Evolutionary conservation across 1,140 invertebrate genomes (phyloP), one percentile per base, ranked within the genome.

Genomic region (Tetramorium alpestre): DNA sequence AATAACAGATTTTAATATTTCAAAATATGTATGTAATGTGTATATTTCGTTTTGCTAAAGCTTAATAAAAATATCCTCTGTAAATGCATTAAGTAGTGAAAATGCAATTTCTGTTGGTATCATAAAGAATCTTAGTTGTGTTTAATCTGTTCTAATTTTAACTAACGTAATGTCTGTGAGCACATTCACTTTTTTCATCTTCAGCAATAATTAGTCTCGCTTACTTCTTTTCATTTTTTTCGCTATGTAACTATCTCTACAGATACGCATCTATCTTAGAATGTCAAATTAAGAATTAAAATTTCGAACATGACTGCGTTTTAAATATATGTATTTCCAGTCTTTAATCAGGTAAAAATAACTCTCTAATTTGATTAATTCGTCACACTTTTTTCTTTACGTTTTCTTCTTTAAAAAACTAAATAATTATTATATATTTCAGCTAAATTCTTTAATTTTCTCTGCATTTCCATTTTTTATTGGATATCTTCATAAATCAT

Each of bases 181-280:
- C 69, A 73, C 80, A 62, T 84, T 73, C 41, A 73, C 44, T 84
- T 25, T 84, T 84, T 84, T 49, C 67, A 75, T 60, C 56, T 73
- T 73, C 25, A 73, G 28, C 41, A 62, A 60, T 73, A 82, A 84
- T 73, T 84, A 84, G 80, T 84, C 58, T 84, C 56, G 80, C 56
- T 84, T 33, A 38, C 13, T 84, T n/a, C 25, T 73, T 47, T 47
- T 60, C 18, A 38, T 73, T 82, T 82, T 49, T 62, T 69, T 75
- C 69, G 18, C 67, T 70, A 41, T 56, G 5, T 65, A 47, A 33
- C 38, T 84, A 73, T 73, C 54, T 8, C n/a, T 49, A 38, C 28
- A 73, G 41, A 84, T 33, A 38, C 16, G 33, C 22, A 47, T 70
- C 49, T 10, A 72, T 60, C n/a, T 73, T 25, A 22, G 51, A 73